Evolutionary conservation across 2,797 vertebrate genomes (phyloP).

Genomic region (Periparus ater): DNA sequence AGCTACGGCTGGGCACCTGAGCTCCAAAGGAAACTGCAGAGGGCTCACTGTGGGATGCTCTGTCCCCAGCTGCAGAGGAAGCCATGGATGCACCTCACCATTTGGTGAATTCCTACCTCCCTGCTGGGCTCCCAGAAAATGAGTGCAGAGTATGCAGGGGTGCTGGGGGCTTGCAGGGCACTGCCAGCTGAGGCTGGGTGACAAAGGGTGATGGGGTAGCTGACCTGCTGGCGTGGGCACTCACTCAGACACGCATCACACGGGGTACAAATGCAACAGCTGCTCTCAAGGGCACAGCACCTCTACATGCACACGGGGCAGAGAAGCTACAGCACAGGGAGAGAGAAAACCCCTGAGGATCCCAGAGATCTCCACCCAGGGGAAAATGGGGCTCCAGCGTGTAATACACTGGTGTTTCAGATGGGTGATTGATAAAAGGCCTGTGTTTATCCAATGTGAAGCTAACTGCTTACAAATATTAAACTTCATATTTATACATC

Average conservation of each 20-base stretch:
- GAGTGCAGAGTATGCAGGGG: not conserved
- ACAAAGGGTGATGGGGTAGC: not conserved
- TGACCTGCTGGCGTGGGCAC: accelerated
- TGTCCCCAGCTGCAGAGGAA: not conserved
- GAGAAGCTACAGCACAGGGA: not conserved
- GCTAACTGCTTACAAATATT: not conserved
- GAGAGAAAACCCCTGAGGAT: not conserved
- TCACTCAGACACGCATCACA: accelerated
- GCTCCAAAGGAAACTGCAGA: not conserved
- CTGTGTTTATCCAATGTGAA: not conserved
- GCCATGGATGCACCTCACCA: accelerated
- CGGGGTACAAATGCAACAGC: too few relatives aligned
- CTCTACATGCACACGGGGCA: not conserved
- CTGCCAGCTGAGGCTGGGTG: not conserved
- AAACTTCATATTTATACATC: not conserved
- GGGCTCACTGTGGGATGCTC: not conserved
- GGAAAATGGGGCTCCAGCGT: not conserved
- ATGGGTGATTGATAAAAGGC: not conserved
- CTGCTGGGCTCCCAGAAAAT: accelerated
- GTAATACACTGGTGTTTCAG: not conserved
- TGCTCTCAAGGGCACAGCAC: not conserved
- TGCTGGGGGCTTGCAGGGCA: not conserved
- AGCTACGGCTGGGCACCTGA: accelerated
- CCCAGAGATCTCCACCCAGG: not conserved
- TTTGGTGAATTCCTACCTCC: accelerated